A percentile compares a stretch with the other conserved stretches of the same genome.
Evolutionary conservation across 1,140 invertebrate genomes (phyloP).

Genomic region (Nylanderia fulva): DNA sequence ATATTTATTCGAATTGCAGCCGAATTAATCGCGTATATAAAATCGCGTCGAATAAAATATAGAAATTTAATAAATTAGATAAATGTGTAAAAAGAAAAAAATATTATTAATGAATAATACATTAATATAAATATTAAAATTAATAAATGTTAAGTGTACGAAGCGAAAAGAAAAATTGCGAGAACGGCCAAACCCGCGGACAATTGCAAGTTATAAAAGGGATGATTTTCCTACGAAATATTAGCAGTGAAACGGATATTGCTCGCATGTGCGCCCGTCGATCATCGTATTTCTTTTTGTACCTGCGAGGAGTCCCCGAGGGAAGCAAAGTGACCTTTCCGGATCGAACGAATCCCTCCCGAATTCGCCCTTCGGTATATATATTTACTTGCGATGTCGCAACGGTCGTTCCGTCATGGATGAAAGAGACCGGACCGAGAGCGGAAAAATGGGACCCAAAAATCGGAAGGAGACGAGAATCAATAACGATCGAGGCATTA

Average conservation of each 20-base stretch:
- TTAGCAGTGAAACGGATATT: no score
- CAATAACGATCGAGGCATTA: conserved; percentile 5
- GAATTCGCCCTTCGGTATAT: not conserved
- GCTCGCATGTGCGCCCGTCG: not conserved
- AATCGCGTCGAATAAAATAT: not conserved
- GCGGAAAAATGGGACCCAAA: not conserved
- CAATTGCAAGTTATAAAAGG: not conserved
- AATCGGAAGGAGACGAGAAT: conserved; percentile 15
- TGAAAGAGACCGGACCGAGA: conserved; percentile 6
- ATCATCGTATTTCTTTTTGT: conserved; percentile 33
- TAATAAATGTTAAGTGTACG: no score
- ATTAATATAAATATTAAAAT: no score
- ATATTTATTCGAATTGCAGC: not conserved
- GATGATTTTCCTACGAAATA: not conserved
- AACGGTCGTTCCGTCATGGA: conserved; percentile 33
- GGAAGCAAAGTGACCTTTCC: conserved; percentile 6
- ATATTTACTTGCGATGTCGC: conserved; percentile 18
- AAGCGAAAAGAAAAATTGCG: not conserved
- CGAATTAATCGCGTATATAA: not conserved
- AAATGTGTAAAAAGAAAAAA: no score
- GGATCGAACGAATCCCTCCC: conserved; percentile 8
- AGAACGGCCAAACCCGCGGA: not conserved
- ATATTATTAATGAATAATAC: no score
- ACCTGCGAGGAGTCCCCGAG: conserved; percentile 22
- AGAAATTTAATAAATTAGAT: not conserved